These are phyloP conservation scores for Pholis gunnellus DNA, from an alignment of 2,113 vertebrate species.

Conservation along the genomic window DNA sequence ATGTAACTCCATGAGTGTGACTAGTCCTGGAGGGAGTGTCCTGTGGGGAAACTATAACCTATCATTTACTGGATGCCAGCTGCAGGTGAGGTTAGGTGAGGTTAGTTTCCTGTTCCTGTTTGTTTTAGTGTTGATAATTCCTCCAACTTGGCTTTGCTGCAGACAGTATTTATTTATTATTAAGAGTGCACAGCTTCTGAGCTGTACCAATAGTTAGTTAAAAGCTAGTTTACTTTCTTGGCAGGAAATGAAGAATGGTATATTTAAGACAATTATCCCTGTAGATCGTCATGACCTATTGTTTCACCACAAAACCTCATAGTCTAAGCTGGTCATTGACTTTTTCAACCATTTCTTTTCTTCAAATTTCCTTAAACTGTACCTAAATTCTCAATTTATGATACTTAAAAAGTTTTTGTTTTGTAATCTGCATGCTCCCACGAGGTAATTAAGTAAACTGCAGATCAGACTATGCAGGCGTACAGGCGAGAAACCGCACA, in stretches of 20 bases:
- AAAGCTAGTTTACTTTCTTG: background rate
- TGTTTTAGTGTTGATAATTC: background rate
- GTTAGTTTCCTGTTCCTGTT: conserved; percentile 10
- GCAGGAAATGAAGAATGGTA: background rate
- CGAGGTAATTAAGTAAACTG: background rate
- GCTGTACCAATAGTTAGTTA: background rate
- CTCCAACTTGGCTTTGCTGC: background rate
- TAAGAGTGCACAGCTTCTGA: background rate
- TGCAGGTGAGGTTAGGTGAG: background rate
- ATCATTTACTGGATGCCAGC: background rate
- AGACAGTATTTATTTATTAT: background rate
- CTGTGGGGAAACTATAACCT: background rate
- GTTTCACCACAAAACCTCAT: background rate
- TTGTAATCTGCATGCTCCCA: background rate
- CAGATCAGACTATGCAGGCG: background rate
- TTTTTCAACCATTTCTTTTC: background rate
- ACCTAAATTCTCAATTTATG: background rate
- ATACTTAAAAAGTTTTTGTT: background rate
- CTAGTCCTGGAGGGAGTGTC: too few species aligned
- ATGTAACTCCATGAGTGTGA: background rate
- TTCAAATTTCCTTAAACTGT: background rate
- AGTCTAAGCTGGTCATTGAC: background rate
- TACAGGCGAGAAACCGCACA: background rate
- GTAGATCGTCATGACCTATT: background rate
- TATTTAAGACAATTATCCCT: background rate